phyloP scores from a whole-genome alignment of 2,797 vertebrate species.

The Micromesistius poutassou region DNA sequence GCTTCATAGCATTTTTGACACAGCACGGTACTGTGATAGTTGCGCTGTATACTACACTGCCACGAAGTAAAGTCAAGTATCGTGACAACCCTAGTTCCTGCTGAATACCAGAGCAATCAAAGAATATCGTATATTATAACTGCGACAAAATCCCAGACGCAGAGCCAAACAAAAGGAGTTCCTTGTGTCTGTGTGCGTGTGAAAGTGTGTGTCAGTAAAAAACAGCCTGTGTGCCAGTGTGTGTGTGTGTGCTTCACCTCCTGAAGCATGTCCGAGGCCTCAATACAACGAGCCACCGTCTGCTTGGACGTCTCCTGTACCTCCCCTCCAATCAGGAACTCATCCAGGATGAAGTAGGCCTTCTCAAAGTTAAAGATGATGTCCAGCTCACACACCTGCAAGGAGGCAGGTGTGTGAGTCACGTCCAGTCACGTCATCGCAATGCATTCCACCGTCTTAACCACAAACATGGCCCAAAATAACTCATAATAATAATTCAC shows the following conservation, averaged over 20 bases:
- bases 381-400: constrained; percentile 78
- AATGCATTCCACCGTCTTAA: neutral
- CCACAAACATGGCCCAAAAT: neutral
- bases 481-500: no score
- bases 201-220: neutral
- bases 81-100: neutral
- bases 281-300: constrained; percentile 85
- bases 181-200: neutral
- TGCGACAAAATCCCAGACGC: neutral
- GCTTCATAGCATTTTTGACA: no score
- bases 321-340: constrained; percentile 90
- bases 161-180: neutral
- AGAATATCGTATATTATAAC: neutral
- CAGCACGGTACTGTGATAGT: neutral
- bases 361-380: constrained; percentile 96
- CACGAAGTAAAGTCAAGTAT: neutral
- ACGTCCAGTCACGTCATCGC: constrained; percentile 65
- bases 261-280: constrained; percentile 72
- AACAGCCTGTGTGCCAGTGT: neutral
- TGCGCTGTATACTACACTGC: neutral
- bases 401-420: no score
- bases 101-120: neutral
- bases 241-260: constrained; percentile 44
- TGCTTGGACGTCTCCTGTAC: constrained; percentile 93
- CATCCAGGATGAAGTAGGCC: constrained; percentile 90